Base-by-base conservation (phyloP, 64 coral and sea anemone genomes). In the Montipora capricornis region DNA sequence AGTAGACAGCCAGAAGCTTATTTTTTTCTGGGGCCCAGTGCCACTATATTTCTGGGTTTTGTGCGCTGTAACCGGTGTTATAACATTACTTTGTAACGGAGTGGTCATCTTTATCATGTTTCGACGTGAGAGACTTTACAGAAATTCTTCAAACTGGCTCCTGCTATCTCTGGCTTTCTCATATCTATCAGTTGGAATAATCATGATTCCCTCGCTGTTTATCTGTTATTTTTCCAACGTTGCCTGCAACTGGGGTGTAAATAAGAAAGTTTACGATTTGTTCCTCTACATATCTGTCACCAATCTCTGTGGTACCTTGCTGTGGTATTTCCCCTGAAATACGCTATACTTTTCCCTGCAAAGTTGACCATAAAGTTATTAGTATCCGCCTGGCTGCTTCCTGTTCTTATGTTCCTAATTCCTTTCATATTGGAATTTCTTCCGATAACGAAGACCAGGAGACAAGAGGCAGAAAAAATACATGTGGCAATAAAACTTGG, bases 121-220 rank as follows among this genome's bases (percentile, higher is more conserved):
- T 5, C 89, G 82, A 76, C 87, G 93, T 11, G 60, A 80, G 62
- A 61, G 80, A 67, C 79, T 94, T 0, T 66, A 61, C 57, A 80
- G 79, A 67, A 94, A 94, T 75, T 79, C 80, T 57, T 49, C 78
- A 68, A 94, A 94, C 93, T 94, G 93, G 93, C 73, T 94, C 15
- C 51, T 94, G 26, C 19, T 94, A 45, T 94, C 93, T 4, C 71
- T 94, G 48, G 93, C 93, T 4, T 45, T 76, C 9, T 83, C 93
- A 3, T 87, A 94, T 45, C 53, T 94, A 5, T 53, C 80, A 10
- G 93, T 94, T 37, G 93, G 93, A 67, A 62, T 74, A 47, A 83
- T 94, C 3, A 94, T 94, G 87, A 94, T 94, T 48, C 93, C 93
- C 0, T 94, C 86, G n/a, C 47, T 94, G 4, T 94, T 94, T 16